Evolutionary conservation across 2,888 invertebrate genomes (phyloP), one percentile per base, ranked within the genome.

Genomic region (Tachystola acroxantha): DNA sequence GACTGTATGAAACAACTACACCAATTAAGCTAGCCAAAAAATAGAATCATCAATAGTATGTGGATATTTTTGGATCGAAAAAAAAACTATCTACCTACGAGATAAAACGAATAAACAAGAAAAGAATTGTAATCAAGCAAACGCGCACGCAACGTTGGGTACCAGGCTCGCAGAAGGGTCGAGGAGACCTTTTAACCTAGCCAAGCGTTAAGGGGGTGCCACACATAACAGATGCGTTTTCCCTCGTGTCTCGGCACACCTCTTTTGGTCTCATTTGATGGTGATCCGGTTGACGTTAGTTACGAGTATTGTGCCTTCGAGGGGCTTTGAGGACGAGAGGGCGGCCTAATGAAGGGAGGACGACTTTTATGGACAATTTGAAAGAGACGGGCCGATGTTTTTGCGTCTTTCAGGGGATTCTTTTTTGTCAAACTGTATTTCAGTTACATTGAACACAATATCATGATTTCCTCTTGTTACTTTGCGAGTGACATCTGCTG

Each of bases 271-370:
- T 44, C 57, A 53, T 53, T 53, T 46, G 43, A 51, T 43, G 49
- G 38, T 46, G 47, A 48, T 50, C 66, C 61, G 64, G 63, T 71
- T 61, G 65, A 57, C 67, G 73, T 73, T 74, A 73, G 69, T 69
- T 69, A 72, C 68, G 66, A 63, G 48, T 53, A 60, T 57, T 56
- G 56, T 53, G 42, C 42, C 42, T 42, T 37, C 42, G 46, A 53
- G 59, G 66, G 65, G 58, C 57, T 53, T 56, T 11, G 11, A 24
- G 55, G 50, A 45, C 43, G 2, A 51, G 53, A 42, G 54, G 60
- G 63, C 56, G 55, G 48, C 55, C 50, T 60, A 57, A 56, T 48
- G 52, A 50, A 48, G 55, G 58, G 55, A 53, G 42, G 50, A 45
- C 45, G 46, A 43, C 50, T 55, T 39, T 65, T 60, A 62, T 66